Evolutionary conservation across 2,888 invertebrate genomes (phyloP), one percentile per base, ranked within the genome.

Genomic region (Sturmia bella): DNA sequence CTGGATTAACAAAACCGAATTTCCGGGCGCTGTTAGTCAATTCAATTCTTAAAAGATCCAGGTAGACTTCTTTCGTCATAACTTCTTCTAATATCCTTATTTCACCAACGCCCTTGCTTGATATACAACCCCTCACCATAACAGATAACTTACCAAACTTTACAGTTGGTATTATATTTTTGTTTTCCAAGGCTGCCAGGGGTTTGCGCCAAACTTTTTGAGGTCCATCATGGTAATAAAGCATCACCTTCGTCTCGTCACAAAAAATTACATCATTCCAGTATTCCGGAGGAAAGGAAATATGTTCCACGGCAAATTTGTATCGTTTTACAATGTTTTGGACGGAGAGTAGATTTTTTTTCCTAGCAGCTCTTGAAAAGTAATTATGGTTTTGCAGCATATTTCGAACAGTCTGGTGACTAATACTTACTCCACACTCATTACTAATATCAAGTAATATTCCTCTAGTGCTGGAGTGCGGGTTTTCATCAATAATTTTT

Each of bases 311-410:
- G 15, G 32, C 32, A 32, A 54, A 54, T 54, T 32, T 27, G 7
- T 9, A 15, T 27, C 54, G 1, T 15, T 54, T 32, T 54, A 21
- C 50, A 52, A 52, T 21, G 24, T 52, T 52, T 54, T 54, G 54
- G 5, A 3, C 54, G 2, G 37, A 17, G 11, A 56, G 56, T 17
- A 56, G 4, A 32, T n/a, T 7, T 32, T 56, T 56, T 56, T 37
- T 56, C 11, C 37, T 56, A 15, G 32, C 32, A 15, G 6, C 37
- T 37, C 17, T 37, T 32, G 37, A 37, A 9, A 9, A 32, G 12
- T 56, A 56, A 15, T 54, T 32, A 32, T 54, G 54, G 5, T 54
- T 56, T 56, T 56, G 2, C 15, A 13, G 37, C 11, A 56, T 32
- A 11, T 56, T 56, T 37, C 56, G 56, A 52, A 52, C 52, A 24